These are phyloP conservation scores for Parotocinclus haroldoi DNA, from an alignment of 2,797 vertebrate genomes.

Conservation along the genomic window DNA sequence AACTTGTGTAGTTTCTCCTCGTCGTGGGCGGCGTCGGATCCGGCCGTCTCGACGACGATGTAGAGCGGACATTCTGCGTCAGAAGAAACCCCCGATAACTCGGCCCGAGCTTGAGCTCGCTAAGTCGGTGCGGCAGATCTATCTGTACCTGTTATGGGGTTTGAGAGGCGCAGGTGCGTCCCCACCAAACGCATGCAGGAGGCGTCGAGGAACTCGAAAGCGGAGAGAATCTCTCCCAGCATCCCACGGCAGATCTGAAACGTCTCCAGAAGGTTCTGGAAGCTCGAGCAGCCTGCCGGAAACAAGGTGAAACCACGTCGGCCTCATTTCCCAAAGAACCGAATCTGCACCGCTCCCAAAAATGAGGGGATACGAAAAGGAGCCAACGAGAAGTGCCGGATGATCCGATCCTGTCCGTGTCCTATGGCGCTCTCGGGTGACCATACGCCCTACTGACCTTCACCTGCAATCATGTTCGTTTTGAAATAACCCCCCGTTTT, in stretches of 20 bases:
- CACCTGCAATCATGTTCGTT: no score
- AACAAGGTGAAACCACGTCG: not conserved
- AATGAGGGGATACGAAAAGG: no score
- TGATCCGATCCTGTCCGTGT: no score
- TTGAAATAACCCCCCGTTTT: no score
- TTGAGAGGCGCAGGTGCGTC: conserved; percentile 77
- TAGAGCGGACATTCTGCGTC: conserved; percentile 86
- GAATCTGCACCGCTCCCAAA: no score
- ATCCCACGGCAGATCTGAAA: conserved; percentile 81
- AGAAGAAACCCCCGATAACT: not conserved
- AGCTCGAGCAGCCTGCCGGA: conserved; percentile 81
- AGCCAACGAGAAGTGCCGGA: no score
- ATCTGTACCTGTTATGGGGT: conserved; percentile 86
- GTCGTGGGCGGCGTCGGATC: conserved; percentile 79
- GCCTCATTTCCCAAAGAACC: no score
- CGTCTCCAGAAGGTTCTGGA: conserved; percentile 80
- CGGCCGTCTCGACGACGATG: conserved; percentile 89
- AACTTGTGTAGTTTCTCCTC: conserved; percentile 85
- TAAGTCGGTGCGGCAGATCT: no score
- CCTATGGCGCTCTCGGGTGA: no score
- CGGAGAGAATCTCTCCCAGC: conserved; percentile 94
- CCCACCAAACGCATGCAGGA: conserved; percentile 85
- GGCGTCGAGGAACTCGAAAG: conserved; percentile 90
- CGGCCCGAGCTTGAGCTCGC: no score
- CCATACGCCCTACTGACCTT: no score